Percentiles rank a stretch among this genome's conserved stretches.
These are phyloP conservation scores for Helicoverpa armigera DNA, from an alignment of 1,140 invertebrate species.

Conservation along the genomic window DNA sequence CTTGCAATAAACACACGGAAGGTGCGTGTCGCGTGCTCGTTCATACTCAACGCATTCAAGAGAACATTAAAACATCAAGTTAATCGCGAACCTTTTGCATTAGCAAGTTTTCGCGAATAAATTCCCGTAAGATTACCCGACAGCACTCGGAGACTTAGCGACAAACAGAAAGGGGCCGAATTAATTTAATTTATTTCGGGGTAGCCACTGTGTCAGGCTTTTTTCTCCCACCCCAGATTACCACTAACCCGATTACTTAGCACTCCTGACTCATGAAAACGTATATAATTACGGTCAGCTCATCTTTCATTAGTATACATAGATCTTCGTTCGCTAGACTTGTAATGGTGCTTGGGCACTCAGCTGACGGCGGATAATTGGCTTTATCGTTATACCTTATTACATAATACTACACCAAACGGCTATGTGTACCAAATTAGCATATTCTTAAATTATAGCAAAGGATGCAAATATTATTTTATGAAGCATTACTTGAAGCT, in stretches of 20 bases:
- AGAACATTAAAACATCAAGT: background rate
- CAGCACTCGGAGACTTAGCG: conserved; percentile 22
- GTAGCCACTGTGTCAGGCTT: conserved; percentile 49
- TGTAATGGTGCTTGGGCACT: background rate
- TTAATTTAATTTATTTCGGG: conserved; percentile 55
- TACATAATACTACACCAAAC: no score
- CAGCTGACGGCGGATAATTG: background rate
- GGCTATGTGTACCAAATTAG: no score
- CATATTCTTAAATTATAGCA: no score
- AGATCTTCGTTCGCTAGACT: conserved; percentile 13
- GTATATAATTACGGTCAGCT: conserved; percentile 55
- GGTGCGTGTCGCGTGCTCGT: no score
- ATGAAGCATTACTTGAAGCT: no score
- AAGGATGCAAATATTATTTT: no score
- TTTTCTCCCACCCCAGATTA: conserved; percentile 57
- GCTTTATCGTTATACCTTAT: no score
- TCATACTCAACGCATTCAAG: background rate
- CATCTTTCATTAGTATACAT: conserved; percentile 54
- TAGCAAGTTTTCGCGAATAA: background rate
- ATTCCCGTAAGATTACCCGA: conserved; percentile 26
- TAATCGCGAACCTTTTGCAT: background rate
- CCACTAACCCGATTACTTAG: conserved; percentile 57
- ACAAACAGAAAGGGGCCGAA: conserved; percentile 38
- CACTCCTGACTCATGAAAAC: conserved; percentile 59
- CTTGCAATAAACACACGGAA: no score